Conservation (phyloP, 2,797 vertebrate genomes). For the Anomalospiza imberbis region DNA sequence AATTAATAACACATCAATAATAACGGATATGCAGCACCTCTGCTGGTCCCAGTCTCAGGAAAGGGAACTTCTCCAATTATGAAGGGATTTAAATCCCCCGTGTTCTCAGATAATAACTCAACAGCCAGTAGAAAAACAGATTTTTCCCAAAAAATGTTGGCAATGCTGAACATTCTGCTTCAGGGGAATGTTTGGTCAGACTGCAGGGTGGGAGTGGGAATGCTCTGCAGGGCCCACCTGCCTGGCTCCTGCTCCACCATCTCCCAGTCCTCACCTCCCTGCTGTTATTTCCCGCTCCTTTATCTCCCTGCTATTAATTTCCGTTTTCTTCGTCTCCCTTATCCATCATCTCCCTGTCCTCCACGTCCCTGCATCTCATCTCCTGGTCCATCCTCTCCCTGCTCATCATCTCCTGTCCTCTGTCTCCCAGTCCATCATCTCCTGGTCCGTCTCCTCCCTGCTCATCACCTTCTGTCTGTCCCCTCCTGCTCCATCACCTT, state of each 20-base stretch:
- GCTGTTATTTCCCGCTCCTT: background rate
- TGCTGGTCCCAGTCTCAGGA: rapidly evolving
- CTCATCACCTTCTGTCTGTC: background rate
- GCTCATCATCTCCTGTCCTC: background rate
- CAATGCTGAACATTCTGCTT: too few species aligned
- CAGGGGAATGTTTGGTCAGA: background rate
- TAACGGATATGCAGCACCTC: rapidly evolving
- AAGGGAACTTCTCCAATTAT: background rate
- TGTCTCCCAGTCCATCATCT: background rate
- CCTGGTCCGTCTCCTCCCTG: background rate
- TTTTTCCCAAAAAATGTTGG: rapidly evolving
- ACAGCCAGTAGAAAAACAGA: background rate
- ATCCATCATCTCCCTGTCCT: background rate
- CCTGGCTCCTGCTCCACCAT: background rate
- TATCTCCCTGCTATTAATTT: background rate
- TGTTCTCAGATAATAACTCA: background rate
- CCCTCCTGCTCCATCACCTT: background rate
- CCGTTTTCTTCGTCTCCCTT: background rate
- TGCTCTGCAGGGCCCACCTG: background rate
- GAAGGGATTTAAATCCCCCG: rapidly evolving
- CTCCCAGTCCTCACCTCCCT: background rate
- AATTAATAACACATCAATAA: background rate
- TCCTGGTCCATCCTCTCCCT: background rate
- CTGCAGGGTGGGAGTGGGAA: rapidly evolving
- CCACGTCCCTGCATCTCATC: background rate